Base-by-base conservation (phyloP, 2,113 vertebrate species). In the Tenebrosternarchus preto region DNA sequence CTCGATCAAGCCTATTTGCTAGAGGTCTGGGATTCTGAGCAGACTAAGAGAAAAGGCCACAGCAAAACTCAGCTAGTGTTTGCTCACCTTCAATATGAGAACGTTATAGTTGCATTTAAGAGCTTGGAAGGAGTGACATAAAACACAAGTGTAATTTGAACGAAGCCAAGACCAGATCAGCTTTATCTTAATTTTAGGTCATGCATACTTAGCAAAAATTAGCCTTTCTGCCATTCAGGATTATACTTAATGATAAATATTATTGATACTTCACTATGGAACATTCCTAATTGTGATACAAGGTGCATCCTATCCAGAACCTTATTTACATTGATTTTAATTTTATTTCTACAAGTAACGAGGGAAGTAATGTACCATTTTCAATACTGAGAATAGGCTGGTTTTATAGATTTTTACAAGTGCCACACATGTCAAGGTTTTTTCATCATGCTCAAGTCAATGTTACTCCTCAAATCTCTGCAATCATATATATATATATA, bases 281-380 rank as follows among this genome's bases (percentile, higher is more conserved):
- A 96, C 95, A 97, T 93, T 94, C 93, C 97, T 95, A 94, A 94
- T 90, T 85, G 92, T 95, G 95, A 94, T 93, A 94, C 94, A 95
- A 96, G 95, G 95, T 94, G 96, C 95, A 93, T 92, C 94, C 96
- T 95, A 95, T 97, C 94, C 93, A 96, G 94, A 95, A 95, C 93
- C 95, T 95, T 96, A 96, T 94, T 92, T 95, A 94, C 93, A 75
- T 91, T 88, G 78, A 93, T 91, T 92, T 90, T 92, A 89, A 90
- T 90, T 90, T 91, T 91, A 90, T 87, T 89, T 93, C 90, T 94
- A 82, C 68, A 80, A 80, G 80, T 79, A 68, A 71, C 33, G 60
- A 80, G 78, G 84, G 81, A 82, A 31, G 53, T 57, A 80, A 66
- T 50, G 43, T 50, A 79, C 69, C 66, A 72, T 63, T 84, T 78